Percentiles rank a stretch among this genome's conserved stretches.
Conservation (phyloP, 2,888 invertebrate genomes). For the Drosophila tanythrix region DNA sequence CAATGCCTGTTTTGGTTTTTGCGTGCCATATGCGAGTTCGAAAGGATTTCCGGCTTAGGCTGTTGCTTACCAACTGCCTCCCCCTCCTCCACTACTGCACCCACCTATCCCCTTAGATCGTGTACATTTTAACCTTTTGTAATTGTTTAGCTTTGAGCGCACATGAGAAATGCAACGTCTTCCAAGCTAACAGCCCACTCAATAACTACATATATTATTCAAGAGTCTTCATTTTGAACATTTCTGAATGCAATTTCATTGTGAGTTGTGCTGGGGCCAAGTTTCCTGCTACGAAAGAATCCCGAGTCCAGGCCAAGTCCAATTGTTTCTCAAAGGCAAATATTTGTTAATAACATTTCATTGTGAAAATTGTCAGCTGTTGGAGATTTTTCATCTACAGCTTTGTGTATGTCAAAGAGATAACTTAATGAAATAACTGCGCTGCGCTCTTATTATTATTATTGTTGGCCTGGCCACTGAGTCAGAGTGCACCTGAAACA, state of each 20-base stretch:
- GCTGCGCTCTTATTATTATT: conserved; percentile 29
- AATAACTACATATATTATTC: conserved; percentile 54
- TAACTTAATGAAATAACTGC: conserved; percentile 6
- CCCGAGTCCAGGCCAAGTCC: background rate
- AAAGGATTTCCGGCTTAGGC: conserved; percentile 79
- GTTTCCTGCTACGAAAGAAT: conserved; percentile 4
- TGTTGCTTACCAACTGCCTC: conserved; percentile 56
- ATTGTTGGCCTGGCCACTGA: conserved; percentile 10
- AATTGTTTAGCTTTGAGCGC: conserved; percentile 66
- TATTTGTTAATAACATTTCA: conserved; percentile 10
- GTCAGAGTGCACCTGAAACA: conserved; percentile 22
- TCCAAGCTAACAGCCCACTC: conserved; percentile 58
- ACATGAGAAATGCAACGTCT: conserved; percentile 44
- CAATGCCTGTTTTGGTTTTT: conserved; percentile 62
- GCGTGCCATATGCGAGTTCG: conserved; percentile 77
- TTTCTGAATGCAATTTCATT: conserved; percentile 10
- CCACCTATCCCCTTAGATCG: background rate
- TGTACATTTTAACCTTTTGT: conserved; percentile 53
- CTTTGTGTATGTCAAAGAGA: background rate
- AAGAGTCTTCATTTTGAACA: conserved; percentile 40
- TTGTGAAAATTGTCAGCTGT: conserved; percentile 14
- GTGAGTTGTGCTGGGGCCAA: background rate
- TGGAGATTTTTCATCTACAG: conserved; percentile 4
- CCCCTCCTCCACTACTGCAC: background rate
- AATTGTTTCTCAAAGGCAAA: conserved; percentile 1